phyloP scores from a whole-genome alignment of 2,888 invertebrate genomes.

The Metallyticus violacea region DNA sequence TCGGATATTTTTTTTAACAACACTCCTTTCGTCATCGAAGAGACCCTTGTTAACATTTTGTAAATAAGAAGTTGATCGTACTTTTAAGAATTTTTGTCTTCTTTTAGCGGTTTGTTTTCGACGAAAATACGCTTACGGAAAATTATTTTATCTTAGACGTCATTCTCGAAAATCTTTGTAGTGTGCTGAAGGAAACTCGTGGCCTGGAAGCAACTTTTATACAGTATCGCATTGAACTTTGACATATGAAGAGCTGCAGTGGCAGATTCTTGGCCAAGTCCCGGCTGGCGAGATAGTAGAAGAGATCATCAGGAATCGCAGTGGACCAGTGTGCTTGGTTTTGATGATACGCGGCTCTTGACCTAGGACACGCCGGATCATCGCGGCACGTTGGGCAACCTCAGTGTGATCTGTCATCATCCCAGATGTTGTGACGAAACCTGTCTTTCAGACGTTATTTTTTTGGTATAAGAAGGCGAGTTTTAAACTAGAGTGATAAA shows the following conservation, averaged over 20 bases:
- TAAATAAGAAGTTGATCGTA: not conserved
- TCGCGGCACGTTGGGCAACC: not conserved
- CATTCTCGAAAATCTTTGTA: no score
- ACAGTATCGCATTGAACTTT: not conserved
- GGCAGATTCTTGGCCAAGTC: not conserved
- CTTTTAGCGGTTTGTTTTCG: not conserved
- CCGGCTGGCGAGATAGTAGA: not conserved
- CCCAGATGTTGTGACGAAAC: not conserved
- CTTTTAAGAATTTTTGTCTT: not conserved
- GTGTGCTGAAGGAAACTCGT: not conserved
- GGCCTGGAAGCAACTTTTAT: no score
- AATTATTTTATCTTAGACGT: not conserved
- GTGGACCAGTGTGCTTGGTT: not conserved
- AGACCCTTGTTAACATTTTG: not conserved
- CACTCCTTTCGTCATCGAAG: not conserved
- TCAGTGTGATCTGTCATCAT: not conserved
- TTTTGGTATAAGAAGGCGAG: not conserved
- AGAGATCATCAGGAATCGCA: not conserved
- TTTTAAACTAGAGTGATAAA: not conserved
- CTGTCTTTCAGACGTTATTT: not conserved
- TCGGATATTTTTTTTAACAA: not conserved
- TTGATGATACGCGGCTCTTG: not conserved
- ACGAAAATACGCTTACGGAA: not conserved
- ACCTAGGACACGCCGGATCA: not conserved
- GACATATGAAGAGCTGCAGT: not conserved